Evolutionary conservation across 2,888 invertebrate genomes (phyloP).

Genomic region (Folsomia candida): DNA sequence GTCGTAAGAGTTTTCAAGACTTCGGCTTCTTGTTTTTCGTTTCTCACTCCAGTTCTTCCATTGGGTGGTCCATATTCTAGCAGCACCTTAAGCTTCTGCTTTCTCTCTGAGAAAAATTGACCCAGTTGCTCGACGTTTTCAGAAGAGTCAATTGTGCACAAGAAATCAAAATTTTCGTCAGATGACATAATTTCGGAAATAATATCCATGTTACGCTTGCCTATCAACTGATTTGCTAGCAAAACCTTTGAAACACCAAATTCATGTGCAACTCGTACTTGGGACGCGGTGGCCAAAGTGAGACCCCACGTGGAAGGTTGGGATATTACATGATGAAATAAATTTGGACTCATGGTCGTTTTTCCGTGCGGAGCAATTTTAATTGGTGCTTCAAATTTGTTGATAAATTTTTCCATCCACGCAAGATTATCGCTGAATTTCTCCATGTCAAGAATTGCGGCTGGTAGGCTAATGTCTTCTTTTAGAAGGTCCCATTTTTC

Average conservation of each 20-base stretch:
- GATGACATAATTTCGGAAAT: conserved; percentile 32
- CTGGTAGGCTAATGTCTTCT: conserved; percentile 41
- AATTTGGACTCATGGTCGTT: conserved; percentile 42
- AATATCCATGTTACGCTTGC: conserved; percentile 42
- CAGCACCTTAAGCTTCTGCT: conserved; percentile 36
- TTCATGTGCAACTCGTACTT: conserved; percentile 32
- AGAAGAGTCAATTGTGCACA: conserved; percentile 41
- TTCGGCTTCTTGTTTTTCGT: conserved; percentile 18
- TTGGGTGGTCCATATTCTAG: conserved; percentile 36
- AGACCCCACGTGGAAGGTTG: conserved; percentile 33
- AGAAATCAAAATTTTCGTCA: conserved; percentile 35
- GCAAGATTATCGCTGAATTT: conserved; percentile 30
- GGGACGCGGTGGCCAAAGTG: conserved; percentile 37
- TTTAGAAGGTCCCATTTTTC: conserved; percentile 37
- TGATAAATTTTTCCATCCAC: conserved; percentile 44
- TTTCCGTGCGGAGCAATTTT: conserved; percentile 44
- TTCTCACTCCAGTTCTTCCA: conserved; percentile 42
- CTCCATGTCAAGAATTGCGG: conserved; percentile 32
- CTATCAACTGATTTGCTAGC: conserved; percentile 45
- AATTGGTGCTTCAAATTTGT: conserved; percentile 15
- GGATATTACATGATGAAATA: conserved; percentile 20
- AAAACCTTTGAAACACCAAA: conserved; percentile 31
- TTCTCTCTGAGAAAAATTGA: conserved; percentile 26
- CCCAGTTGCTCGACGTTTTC: conserved; percentile 35
- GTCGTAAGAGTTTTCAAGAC: conserved; percentile 24